Conservation (phyloP, 2,888 invertebrate species). For the Apodemia mormo region DNA sequence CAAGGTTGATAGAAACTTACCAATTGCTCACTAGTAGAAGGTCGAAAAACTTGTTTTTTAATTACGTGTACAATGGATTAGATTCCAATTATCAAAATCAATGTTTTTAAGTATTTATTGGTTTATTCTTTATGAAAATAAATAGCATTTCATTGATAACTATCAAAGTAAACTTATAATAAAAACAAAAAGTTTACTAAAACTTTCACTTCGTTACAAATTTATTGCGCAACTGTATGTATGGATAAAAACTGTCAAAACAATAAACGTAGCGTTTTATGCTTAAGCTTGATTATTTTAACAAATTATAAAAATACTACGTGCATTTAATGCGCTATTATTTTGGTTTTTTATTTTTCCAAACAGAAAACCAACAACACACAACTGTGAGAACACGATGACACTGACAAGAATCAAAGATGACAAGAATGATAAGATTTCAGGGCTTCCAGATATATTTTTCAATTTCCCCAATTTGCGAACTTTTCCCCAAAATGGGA, state of each 20-base stretch:
- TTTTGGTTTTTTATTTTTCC: slow-evolving; percentile 10
- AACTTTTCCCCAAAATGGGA: too few species aligned
- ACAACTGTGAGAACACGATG: slow-evolving; percentile 18
- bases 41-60: too few species aligned
- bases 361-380: slow-evolving; percentile 21
- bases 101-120: too few species aligned
- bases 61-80: too few species aligned
- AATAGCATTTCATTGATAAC: too few species aligned
- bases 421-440: not conserved
- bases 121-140: too few species aligned
- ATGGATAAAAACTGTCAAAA: slow-evolving; percentile 45
- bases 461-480: too few species aligned
- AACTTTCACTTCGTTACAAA: slow-evolving; percentile 63
- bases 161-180: too few species aligned
- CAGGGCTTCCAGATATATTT: not conserved
- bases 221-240: slow-evolving; percentile 49
- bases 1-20: too few species aligned
- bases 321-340: not conserved
- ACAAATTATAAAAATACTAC: not conserved
- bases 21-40: too few species aligned
- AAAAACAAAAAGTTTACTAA: slow-evolving; percentile 22
- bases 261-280: slow-evolving; percentile 42
- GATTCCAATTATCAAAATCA: too few species aligned
- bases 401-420: not conserved
- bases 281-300: not conserved